phyloP scores from a whole-genome alignment of 2,113 vertebrate species.

The Nerophis ophidion region DNA sequence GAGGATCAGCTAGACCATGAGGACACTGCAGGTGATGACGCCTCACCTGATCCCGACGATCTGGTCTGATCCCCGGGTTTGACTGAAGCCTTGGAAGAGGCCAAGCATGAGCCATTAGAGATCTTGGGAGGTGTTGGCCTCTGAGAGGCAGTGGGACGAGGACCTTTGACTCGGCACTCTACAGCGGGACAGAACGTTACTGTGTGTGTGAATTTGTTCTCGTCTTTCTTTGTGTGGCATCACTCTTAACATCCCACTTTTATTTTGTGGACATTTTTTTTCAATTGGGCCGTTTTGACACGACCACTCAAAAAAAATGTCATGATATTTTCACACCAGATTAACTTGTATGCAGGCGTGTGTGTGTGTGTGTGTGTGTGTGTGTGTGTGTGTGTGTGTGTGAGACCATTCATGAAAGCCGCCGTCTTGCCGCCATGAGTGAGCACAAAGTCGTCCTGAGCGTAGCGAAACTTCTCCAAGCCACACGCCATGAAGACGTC shows the following conservation, averaged over 20 bases:
- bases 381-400: slow-evolving; percentile 3
- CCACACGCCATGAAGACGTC: slow-evolving; percentile 97
- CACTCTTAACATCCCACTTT: too few species aligned
- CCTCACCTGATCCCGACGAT: slow-evolving; percentile 58
- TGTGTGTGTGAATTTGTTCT: neutral
- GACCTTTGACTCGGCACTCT: slow-evolving; percentile 60
- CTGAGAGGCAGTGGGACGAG: slow-evolving; percentile 33
- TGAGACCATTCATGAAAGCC: slow-evolving; percentile 63
- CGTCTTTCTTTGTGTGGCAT: too few species aligned
- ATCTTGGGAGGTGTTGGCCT: slow-evolving; percentile 47
- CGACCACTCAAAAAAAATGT: too few species aligned
- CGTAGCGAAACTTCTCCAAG: slow-evolving; percentile 93
- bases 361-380: neutral
- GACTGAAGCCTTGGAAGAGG: slow-evolving; percentile 39
- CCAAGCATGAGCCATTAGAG: slow-evolving; percentile 33
- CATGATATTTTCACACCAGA: neutral
- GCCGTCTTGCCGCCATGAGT: slow-evolving; percentile 69
- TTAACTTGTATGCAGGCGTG: neutral
- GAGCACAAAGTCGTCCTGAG: slow-evolving; percentile 96
- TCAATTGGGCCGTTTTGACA: too few species aligned
- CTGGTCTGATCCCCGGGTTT: slow-evolving; percentile 53
- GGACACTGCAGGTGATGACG: too few species aligned
- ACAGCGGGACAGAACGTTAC: neutral
- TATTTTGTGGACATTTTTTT: too few species aligned
- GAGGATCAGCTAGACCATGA: too few species aligned